Evolutionary conservation across 2,797 vertebrate species (phyloP).

Genomic region (Decapterus maruadsi): DNA sequence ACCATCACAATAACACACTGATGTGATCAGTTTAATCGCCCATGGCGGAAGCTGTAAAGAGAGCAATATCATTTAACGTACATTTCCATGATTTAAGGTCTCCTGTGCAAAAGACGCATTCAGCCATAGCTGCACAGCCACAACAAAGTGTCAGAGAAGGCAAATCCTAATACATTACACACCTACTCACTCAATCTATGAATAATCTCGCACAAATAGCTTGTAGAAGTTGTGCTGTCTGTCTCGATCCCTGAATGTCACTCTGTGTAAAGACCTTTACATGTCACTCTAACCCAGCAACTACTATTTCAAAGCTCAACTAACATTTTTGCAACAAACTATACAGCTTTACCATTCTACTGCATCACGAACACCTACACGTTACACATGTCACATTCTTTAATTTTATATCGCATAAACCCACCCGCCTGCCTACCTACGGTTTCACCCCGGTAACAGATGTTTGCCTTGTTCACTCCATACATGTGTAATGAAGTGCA

Average conservation of each 20-base stretch:
- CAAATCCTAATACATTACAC: neutral
- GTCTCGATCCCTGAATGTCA: neutral
- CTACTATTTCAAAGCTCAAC: neutral
- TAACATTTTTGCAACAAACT: slow-evolving; percentile 1
- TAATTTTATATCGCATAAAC: neutral
- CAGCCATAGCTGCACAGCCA: neutral
- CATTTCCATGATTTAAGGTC: slow-evolving; percentile 32
- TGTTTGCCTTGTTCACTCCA: neutral
- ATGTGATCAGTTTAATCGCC: slow-evolving; percentile 41
- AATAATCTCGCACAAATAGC: neutral
- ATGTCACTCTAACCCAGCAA: neutral
- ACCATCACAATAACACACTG: slow-evolving; percentile 17
- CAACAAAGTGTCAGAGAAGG: neutral
- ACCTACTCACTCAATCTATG: neutral
- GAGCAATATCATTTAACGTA: slow-evolving; percentile 21
- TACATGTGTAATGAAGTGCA: slow-evolving; percentile 49
- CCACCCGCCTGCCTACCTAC: too few relatives aligned
- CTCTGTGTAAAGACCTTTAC: neutral
- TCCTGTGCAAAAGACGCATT: slow-evolving; percentile 1
- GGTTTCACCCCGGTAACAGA: slow-evolving; percentile 11
- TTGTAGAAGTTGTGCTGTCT: neutral
- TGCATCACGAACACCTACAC: neutral
- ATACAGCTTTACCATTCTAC: neutral
- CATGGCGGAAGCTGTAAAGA: slow-evolving; percentile 19
- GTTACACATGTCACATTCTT: neutral